phyloP scores from a whole-genome alignment of 2,113 vertebrate species.

The Sarotherodon lohbergeri region DNA sequence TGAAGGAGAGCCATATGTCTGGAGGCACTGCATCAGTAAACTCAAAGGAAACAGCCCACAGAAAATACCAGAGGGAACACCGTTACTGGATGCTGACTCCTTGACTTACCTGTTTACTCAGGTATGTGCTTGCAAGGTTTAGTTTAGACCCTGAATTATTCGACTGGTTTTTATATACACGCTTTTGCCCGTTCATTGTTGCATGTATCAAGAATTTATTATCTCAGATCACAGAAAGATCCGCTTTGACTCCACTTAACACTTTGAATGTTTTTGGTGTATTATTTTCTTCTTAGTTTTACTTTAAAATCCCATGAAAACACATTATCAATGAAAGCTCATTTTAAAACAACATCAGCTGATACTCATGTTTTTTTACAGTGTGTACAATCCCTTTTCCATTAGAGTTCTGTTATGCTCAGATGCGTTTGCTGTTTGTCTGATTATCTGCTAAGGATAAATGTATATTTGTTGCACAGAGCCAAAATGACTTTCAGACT shows the following conservation, averaged over 20 bases:
- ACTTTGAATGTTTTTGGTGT: not conserved
- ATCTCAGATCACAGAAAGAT: not conserved
- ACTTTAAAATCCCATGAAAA: not conserved
- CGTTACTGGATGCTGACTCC: conserved; percentile 84
- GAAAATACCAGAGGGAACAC: conserved; percentile 79
- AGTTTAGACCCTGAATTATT: not conserved
- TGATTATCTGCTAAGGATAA: not conserved
- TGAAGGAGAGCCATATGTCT: conserved; percentile 85
- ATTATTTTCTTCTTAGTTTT: not conserved
- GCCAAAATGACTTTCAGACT: conserved; percentile 89
- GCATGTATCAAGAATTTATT: not conserved
- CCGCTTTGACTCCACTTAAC: not conserved
- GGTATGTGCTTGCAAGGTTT: conserved; percentile 61
- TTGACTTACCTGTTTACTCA: conserved; percentile 92
- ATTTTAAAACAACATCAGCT: not conserved
- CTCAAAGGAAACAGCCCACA: conserved; percentile 75
- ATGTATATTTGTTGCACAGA: conserved; percentile 62
- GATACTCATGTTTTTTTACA: not conserved
- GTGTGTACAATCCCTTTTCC: not conserved
- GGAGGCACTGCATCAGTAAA: conserved; percentile 87
- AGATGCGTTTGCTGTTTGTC: not conserved
- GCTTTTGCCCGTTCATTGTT: not conserved
- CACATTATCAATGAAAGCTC: not conserved
- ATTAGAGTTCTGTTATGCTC: not conserved
- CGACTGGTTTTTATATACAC: not conserved